Evolutionary conservation across 2,113 vertebrate genomes (phyloP).

Genomic region (Xiphias gladius): DNA sequence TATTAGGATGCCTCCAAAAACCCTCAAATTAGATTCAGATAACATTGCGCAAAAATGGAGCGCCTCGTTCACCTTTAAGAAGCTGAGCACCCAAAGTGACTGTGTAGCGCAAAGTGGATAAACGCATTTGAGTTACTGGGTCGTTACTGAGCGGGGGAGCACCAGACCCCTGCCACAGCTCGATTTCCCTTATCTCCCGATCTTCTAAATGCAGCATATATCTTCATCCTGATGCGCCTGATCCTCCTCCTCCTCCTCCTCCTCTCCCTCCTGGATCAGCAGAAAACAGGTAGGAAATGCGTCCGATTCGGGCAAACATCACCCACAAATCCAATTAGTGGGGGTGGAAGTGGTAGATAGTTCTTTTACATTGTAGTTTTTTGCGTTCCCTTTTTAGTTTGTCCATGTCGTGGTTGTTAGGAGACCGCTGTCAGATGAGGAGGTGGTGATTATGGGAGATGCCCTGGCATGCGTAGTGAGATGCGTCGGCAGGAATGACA

Average conservation of each 20-base stretch:
- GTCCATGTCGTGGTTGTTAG: conserved; percentile 30
- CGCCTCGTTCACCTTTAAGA: neutral
- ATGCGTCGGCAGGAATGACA: conserved; percentile 52
- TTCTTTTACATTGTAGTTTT: conserved; percentile 1
- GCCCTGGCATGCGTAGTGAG: conserved; percentile 54
- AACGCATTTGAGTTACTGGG: conserved; percentile 15
- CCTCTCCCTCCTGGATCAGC: conserved; percentile 41
- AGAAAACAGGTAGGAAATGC: conserved; percentile 71
- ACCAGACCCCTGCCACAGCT: conserved; percentile 20
- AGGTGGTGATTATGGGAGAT: conserved; percentile 34
- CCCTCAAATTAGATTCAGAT: neutral
- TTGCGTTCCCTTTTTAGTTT: neutral
- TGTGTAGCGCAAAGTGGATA: neutral
- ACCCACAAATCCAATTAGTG: conserved; percentile 19
- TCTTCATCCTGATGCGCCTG: conserved; percentile 60
- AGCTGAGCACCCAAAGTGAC: conserved; percentile 29
- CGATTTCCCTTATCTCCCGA: conserved; percentile 7
- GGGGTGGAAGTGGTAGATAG: neutral
- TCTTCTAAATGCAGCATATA: conserved; percentile 49
- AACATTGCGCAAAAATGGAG: neutral
- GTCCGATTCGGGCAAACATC: conserved; percentile 16
- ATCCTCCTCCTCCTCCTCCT: conserved; percentile 38
- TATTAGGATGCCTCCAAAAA: neutral
- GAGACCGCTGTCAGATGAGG: conserved; percentile 27
- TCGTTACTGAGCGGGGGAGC: conserved; percentile 49